Conservation (phyloP, 2,113 vertebrate genomes). For the Leptodactylus fuscus region DNA sequence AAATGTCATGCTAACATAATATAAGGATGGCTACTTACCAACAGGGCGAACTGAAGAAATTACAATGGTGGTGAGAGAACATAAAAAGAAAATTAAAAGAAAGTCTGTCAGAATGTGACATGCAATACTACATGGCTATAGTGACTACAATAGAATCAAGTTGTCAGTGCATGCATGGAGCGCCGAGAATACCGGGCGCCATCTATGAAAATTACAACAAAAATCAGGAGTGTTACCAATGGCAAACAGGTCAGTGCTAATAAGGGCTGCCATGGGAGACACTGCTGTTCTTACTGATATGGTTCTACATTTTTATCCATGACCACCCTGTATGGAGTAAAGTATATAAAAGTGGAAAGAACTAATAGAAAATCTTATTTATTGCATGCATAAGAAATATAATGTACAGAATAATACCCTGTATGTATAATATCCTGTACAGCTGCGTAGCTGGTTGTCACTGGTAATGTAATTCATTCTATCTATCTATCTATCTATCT, state of each 20-base stretch:
- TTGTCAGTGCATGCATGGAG: slow-evolving; percentile 25
- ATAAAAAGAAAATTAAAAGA: slow-evolving; percentile 83
- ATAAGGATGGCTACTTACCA: slow-evolving; percentile 98
- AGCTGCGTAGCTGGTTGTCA: too few species aligned
- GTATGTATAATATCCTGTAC: too few species aligned
- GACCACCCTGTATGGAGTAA: not conserved
- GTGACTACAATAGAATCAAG: not conserved
- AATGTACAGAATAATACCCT: too few species aligned
- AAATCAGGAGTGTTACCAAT: not conserved
- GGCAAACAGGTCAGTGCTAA: not conserved
- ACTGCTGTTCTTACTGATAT: too few species aligned
- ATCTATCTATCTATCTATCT: not conserved
- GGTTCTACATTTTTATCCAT: too few species aligned
- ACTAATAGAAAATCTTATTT: not conserved
- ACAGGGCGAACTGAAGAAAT: slow-evolving; percentile 97
- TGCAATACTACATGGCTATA: slow-evolving; percentile 76
- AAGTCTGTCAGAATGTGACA: slow-evolving; percentile 93
- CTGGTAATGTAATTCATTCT: too few species aligned
- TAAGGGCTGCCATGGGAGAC: not conserved
- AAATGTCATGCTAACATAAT: slow-evolving; percentile 87
- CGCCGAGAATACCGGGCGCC: slow-evolving; percentile 67
- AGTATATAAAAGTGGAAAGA: not conserved
- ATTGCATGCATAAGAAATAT: not conserved
- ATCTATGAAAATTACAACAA: not conserved
- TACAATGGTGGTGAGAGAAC: slow-evolving; percentile 94